Evolutionary conservation across 2,797 vertebrate species (phyloP).

Genomic region (Pampus argenteus): DNA sequence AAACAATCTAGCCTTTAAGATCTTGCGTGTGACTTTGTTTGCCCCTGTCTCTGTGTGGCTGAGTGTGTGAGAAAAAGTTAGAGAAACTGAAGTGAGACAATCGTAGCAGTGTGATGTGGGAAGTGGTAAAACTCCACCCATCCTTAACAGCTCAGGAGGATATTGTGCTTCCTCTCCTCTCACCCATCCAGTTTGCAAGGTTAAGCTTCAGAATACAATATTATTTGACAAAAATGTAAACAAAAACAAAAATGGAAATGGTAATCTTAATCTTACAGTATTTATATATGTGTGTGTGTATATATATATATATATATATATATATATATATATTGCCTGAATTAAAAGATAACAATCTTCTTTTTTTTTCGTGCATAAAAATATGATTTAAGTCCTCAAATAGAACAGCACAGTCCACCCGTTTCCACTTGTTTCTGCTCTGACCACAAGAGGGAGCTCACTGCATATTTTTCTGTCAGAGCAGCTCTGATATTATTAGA

Average conservation of each 20-base stretch:
- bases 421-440: conserved; percentile 2
- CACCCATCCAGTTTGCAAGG: background rate
- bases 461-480: conserved; percentile 9
- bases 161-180: conserved; percentile 63
- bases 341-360: background rate
- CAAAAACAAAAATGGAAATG: background rate
- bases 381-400: background rate
- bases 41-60: background rate
- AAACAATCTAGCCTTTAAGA: background rate
- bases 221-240: background rate
- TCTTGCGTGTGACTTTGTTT: background rate
- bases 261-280: background rate
- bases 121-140: conserved; percentile 69
- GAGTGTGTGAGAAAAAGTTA: conserved; percentile 48
- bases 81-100: conserved; percentile 37
- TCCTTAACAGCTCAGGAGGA: conserved; percentile 55
- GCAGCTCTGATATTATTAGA: background rate
- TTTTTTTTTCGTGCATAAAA: background rate
- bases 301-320: background rate
- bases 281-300: too few species aligned
- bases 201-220: background rate
- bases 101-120: conserved; percentile 33
- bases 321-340: background rate
- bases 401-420: background rate
- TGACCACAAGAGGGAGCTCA: conserved; percentile 66